Conservation (phyloP, 64 coral and sea anemone species). For the Montipora foliosa region DNA sequence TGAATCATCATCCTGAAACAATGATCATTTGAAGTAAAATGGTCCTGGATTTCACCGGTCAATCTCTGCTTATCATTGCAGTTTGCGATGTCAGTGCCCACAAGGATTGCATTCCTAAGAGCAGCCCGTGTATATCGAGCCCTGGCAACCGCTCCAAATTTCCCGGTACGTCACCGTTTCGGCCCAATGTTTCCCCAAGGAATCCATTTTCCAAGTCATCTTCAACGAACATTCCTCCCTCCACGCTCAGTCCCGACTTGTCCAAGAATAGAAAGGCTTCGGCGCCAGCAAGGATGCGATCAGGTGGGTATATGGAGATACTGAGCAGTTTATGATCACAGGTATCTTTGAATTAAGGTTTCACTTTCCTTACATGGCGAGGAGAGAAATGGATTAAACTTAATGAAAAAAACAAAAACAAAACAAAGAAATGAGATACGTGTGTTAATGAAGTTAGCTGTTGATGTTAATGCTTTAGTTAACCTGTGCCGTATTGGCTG, state of each 20-base stretch:
- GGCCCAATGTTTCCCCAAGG: background rate
- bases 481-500: too few relatives aligned
- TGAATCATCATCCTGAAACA: background rate
- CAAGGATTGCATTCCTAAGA: conserved; percentile 62
- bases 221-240: background rate
- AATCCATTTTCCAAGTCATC: conserved; percentile 22
- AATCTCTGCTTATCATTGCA: background rate
- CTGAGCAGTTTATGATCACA: too few relatives aligned
- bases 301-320: background rate
- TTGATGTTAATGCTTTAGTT: too few relatives aligned
- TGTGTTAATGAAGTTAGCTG: too few relatives aligned
- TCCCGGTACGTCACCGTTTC: conserved; percentile 66
- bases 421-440: too few relatives aligned
- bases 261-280: conserved; percentile 50
- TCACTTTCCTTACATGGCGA: background rate
- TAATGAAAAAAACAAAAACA: too few relatives aligned
- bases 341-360: too few relatives aligned
- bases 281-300: conserved; percentile 44
- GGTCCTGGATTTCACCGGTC: background rate
- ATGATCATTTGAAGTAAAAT: background rate
- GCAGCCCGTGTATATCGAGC: conserved; percentile 22
- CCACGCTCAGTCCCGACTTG: conserved; percentile 31
- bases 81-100: conserved; percentile 62
- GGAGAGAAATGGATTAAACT: background rate
- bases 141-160: conserved; percentile 18